A percentile compares a stretch with the other conserved stretches of the same genome.
These are phyloP conservation scores for Pelobates cultripes DNA, from an alignment of 2,797 vertebrate genomes.

Conservation along the genomic window DNA sequence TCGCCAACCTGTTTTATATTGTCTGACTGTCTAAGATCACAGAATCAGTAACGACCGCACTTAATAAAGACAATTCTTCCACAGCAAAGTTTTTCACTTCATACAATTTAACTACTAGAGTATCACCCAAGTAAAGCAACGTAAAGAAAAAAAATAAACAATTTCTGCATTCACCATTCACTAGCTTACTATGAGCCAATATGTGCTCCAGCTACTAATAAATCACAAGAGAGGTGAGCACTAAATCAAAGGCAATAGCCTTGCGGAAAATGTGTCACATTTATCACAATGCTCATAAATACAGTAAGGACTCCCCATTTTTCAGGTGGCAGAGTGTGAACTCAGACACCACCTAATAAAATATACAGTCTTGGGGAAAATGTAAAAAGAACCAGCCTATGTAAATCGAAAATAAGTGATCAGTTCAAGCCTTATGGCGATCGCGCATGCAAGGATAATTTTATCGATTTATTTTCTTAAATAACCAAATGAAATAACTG, in stretches of 20 bases:
- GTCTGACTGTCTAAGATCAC: background rate
- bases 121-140: background rate
- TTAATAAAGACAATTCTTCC: background rate
- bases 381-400: too few species aligned
- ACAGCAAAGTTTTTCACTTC: background rate
- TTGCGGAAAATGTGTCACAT: conserved; percentile 25
- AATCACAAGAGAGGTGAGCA: background rate
- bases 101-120: conserved; percentile 2
- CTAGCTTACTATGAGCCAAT: background rate
- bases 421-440: too few species aligned
- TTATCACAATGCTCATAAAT: conserved; percentile 34
- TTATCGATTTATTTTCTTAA: too few species aligned
- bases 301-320: conserved; percentile 11
- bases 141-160: background rate
- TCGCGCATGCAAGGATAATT: too few species aligned
- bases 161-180: background rate
- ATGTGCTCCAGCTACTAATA: background rate
- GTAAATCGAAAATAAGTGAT: too few species aligned
- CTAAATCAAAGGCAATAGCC: conserved; percentile 10
- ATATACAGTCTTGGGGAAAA: background rate
- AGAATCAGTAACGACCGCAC: background rate
- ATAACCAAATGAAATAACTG: too few species aligned
- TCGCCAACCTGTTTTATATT: background rate
- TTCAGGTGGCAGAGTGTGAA: conserved; percentile 1
- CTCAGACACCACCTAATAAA: background rate